A percentile compares a stretch with the other conserved stretches of the same genome.
phyloP scores from a whole-genome alignment of 2,797 vertebrate species.

The Sebastolobus altivelis region DNA sequence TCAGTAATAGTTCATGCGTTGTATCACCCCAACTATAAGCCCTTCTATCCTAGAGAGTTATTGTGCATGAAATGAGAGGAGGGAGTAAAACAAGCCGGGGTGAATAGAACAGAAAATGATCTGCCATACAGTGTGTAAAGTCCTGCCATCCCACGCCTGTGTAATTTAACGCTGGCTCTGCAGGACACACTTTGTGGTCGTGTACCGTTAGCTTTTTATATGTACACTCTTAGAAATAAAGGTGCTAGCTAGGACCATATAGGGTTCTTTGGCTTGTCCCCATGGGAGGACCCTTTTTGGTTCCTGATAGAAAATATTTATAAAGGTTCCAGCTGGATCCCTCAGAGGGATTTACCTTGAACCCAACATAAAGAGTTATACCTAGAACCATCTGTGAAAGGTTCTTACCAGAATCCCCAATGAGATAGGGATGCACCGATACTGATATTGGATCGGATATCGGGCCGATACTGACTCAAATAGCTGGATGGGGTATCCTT shows the following conservation, averaged over 20 bases:
- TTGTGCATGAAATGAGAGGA: slow-evolving; percentile 76
- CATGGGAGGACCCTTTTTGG: not conserved
- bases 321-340: not conserved
- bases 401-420: too few species aligned
- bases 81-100: slow-evolving; percentile 65
- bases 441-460: too few species aligned
- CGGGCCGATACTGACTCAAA: too few species aligned
- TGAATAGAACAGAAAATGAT: slow-evolving; percentile 64
- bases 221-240: not conserved
- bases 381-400: too few species aligned
- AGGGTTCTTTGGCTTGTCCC: not conserved
- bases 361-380: not conserved
- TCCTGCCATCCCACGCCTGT: slow-evolving; percentile 60
- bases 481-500: too few species aligned
- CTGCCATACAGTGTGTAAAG: slow-evolving; percentile 63
- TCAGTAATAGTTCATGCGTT: slow-evolving; percentile 54
- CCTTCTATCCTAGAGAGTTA: slow-evolving; percentile 62
- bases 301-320: not conserved
- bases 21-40: slow-evolving; percentile 44
- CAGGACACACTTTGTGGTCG: slow-evolving; percentile 41
- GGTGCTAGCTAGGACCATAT: not conserved
- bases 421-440: too few species aligned
- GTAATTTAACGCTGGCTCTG: slow-evolving; percentile 65
- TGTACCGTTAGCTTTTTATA: slow-evolving; percentile 53
- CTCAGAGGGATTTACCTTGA: not conserved